phyloP scores from a whole-genome alignment of 2,888 invertebrate species.

The Synergus japonicus region DNA sequence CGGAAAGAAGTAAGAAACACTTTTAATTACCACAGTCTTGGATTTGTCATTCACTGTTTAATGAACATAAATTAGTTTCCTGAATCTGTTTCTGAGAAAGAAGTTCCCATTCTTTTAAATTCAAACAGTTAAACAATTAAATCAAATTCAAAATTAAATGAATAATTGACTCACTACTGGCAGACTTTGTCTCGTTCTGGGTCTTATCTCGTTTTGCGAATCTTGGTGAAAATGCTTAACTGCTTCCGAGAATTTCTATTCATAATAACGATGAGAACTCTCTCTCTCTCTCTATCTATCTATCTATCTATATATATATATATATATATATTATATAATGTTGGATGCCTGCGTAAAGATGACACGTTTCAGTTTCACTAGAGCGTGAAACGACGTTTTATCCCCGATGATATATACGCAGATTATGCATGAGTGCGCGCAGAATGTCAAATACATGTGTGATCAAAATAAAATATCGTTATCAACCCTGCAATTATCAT shows the following conservation, averaged over 20 bases:
- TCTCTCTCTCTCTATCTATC: no score
- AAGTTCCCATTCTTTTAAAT: no score
- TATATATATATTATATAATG: not conserved
- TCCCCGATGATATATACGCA: constrained; percentile 6
- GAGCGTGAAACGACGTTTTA: constrained; percentile 16
- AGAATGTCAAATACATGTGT: not conserved
- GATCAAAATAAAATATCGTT: not conserved
- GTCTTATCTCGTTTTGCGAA: not conserved
- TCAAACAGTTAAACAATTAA: no score
- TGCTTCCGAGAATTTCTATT: constrained; percentile 9
- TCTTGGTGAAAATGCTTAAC: constrained; percentile 4
- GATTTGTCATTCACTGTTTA: not conserved
- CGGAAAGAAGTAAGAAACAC: not conserved
- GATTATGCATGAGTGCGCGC: constrained; percentile 3
- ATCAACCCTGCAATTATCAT: not conserved
- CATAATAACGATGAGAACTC: no score
- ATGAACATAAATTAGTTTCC: not conserved
- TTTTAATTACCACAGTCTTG: not conserved
- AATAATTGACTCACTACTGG: not conserved
- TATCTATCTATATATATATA: no score
- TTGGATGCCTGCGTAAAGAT: constrained; percentile 9
- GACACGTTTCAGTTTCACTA: constrained; percentile 19
- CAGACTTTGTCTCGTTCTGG: not conserved
- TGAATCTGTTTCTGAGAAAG: not conserved
- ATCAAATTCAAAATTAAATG: not conserved